Percentiles rank a stretch among this genome's conserved stretches.
phyloP scores from a whole-genome alignment of 2,888 invertebrate species.

The Theretra japonica region DNA sequence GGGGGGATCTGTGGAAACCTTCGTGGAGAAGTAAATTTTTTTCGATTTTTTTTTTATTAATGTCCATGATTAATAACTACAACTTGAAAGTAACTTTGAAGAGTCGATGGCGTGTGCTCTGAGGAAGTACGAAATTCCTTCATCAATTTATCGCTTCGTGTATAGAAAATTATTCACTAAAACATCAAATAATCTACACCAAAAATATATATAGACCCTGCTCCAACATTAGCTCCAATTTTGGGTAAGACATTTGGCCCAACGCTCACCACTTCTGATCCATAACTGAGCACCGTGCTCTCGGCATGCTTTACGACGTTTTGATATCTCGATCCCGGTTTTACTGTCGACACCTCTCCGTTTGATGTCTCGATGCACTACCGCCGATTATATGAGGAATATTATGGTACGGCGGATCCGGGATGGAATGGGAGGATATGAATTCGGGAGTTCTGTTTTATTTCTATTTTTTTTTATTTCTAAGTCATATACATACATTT shows the following conservation, averaged over 20 bases:
- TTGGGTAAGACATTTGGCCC: neutral
- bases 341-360: constrained; percentile 59
- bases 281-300: constrained; percentile 29
- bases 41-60: too few relatives aligned
- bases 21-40: too few relatives aligned
- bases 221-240: neutral
- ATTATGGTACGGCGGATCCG: neutral
- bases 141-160: too few relatives aligned
- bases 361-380: constrained; percentile 64
- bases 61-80: too few relatives aligned
- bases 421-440: neutral
- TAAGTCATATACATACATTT: too few relatives aligned
- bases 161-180: too few relatives aligned
- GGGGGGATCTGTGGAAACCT: too few relatives aligned
- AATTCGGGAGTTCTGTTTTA: neutral
- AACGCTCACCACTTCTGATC: neutral
- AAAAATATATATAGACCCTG: neutral
- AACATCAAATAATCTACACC: too few relatives aligned
- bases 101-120: too few relatives aligned
- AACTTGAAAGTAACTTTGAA: too few relatives aligned
- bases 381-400: constrained; percentile 35
- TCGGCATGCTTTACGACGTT: constrained; percentile 47
- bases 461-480: too few relatives aligned
- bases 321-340: constrained; percentile 49
- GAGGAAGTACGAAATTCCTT: too few relatives aligned